These are phyloP conservation scores for Hippocampus zosterae DNA, from an alignment of 2,113 vertebrate species.

Conservation along the genomic window DNA sequence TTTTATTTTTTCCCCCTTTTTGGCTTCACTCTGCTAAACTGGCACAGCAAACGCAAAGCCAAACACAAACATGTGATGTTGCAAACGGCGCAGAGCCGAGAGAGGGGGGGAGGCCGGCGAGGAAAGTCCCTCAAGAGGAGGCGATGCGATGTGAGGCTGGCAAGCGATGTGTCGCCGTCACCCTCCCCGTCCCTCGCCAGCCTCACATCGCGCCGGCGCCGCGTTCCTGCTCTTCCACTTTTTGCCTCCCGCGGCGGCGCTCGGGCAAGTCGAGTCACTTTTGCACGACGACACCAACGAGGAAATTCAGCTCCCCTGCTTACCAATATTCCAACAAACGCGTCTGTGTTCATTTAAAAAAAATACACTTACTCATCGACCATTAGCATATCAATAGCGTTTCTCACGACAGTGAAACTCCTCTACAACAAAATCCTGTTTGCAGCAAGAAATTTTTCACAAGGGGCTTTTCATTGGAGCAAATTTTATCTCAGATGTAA, in stretches of 20 bases:
- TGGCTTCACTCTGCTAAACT: neutral
- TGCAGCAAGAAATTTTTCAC: too few relatives aligned
- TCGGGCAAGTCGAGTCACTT: neutral
- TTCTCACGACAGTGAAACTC: too few relatives aligned
- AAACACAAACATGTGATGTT: neutral
- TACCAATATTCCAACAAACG: neutral
- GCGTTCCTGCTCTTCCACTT: neutral
- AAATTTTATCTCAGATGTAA: too few relatives aligned
- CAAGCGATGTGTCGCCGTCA: neutral
- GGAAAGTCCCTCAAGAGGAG: constrained; percentile 1
- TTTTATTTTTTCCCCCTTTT: neutral
- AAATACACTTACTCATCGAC: too few relatives aligned
- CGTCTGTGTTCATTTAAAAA: too few relatives aligned
- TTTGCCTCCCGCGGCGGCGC: constrained; percentile 1
- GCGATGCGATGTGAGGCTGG: neutral
- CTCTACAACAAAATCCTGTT: too few relatives aligned
- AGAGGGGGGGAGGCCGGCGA: neutral
- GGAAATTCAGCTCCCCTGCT: neutral
- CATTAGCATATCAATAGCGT: too few relatives aligned
- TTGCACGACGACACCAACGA: neutral
- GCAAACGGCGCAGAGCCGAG: neutral
- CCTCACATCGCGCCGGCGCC: neutral
- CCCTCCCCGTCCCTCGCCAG: constrained; percentile 1
- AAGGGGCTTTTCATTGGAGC: too few relatives aligned
- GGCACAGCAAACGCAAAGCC: neutral